Percentiles rank a stretch among this genome's conserved stretches.
phyloP scores from a whole-genome alignment of 2,113 vertebrate species.

The Oostethus manadensis region DNA sequence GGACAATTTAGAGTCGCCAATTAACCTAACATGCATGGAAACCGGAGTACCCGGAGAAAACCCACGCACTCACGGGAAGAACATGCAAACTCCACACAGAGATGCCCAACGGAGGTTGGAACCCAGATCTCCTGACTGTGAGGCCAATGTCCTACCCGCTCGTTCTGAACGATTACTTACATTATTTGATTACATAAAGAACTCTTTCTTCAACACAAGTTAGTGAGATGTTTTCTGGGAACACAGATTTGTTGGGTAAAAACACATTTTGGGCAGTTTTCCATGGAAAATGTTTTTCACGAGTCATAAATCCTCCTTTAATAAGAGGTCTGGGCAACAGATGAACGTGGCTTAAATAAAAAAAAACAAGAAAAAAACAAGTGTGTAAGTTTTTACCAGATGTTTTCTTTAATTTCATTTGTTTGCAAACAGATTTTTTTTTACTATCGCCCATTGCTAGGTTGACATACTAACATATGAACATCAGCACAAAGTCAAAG shows the following conservation, averaged over 20 bases:
- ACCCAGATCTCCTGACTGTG: no score
- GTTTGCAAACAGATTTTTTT: constrained; percentile 4
- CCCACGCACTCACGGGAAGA: no score
- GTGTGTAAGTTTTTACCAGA: constrained; percentile 22
- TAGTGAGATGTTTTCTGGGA: constrained; percentile 33
- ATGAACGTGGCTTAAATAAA: constrained; percentile 37
- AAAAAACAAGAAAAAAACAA: constrained; percentile 25
- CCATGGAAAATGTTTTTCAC: constrained; percentile 51
- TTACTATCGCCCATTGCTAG: background rate
- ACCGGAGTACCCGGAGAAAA: no score
- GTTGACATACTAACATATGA: background rate
- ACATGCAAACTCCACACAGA: no score
- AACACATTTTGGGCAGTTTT: constrained; percentile 32
- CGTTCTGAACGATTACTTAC: constrained; percentile 14
- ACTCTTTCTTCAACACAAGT: constrained; percentile 15
- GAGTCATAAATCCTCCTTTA: constrained; percentile 30
- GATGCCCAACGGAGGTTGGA: no score
- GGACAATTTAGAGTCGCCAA: no score
- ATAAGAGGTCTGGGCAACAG: constrained; percentile 38
- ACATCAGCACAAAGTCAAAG: constrained; percentile 4
- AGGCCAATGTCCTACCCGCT: no score
- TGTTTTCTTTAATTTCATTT: constrained; percentile 30
- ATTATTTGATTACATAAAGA: constrained; percentile 3
- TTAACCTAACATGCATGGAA: no score
- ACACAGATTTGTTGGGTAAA: constrained; percentile 21